Conservation (phyloP, 2,888 invertebrate species). For the Ichneumoninae sp. region DNA sequence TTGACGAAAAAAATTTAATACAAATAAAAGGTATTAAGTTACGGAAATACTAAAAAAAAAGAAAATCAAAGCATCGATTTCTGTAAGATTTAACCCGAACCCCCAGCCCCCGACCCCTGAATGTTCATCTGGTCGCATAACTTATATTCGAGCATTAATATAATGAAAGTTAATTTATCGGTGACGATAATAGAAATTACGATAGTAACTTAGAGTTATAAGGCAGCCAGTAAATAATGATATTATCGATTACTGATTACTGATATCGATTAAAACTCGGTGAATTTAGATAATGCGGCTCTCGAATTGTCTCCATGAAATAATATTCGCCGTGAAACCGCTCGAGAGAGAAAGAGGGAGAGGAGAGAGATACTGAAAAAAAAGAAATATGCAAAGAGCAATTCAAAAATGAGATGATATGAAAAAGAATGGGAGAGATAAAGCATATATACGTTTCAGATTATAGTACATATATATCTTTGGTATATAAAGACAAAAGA, state of each 20-base stretch:
- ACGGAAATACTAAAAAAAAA: neutral
- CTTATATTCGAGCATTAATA: constrained; percentile 43
- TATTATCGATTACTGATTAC: constrained; percentile 19
- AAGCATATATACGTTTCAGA: constrained; percentile 61
- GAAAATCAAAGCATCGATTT: constrained; percentile 48
- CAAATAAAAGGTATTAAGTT: neutral
- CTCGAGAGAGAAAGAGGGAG: neutral
- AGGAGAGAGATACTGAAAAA: constrained; percentile 10
- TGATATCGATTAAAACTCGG: constrained; percentile 21
- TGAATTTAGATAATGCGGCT: constrained; percentile 9
- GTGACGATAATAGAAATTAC: constrained; percentile 41
- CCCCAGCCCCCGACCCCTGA: constrained; percentile 12
- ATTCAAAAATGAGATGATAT: constrained; percentile 31
- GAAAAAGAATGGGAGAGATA: constrained; percentile 44
- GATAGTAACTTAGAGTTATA: constrained; percentile 36
- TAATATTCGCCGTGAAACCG: neutral
- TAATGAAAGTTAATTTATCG: constrained; percentile 58
- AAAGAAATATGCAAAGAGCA: constrained; percentile 9
- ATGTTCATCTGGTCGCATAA: constrained; percentile 58
- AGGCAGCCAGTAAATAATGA: constrained; percentile 27
- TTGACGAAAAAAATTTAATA: neutral
- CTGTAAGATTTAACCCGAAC: neutral
- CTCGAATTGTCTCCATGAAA: constrained; percentile 21
- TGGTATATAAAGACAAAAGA: constrained; percentile 55
- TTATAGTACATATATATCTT: constrained; percentile 66